Percentiles rank a stretch among this genome's conserved stretches.
Conservation (phyloP, 2,113 vertebrate genomes). For the Xiphias gladius region DNA sequence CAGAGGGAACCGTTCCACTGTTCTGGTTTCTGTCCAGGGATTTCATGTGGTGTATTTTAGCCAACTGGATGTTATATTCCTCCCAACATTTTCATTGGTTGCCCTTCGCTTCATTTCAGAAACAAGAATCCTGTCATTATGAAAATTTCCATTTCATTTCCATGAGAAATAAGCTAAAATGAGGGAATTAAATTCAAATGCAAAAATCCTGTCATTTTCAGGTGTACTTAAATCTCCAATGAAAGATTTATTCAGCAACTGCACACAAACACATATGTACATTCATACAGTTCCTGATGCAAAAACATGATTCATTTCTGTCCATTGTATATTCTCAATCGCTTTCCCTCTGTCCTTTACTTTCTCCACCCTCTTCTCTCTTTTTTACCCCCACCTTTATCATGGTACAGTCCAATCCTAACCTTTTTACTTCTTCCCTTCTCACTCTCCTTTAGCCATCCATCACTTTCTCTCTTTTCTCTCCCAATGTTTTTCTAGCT, state of each 20-base stretch:
- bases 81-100: not conserved
- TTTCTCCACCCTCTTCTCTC: not conserved
- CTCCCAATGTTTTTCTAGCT: conserved; percentile 10
- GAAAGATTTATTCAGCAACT: not conserved
- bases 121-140: not conserved
- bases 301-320: no score
- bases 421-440: conserved; percentile 59
- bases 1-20: not conserved
- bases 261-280: not conserved
- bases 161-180: not conserved
- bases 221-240: no score
- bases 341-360: not conserved
- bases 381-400: conserved; percentile 7
- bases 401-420: conserved; percentile 42
- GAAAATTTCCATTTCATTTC: not conserved
- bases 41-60: not conserved
- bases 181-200: not conserved
- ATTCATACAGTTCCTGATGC: not conserved
- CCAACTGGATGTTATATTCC: not conserved
- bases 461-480: conserved; percentile 44
- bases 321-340: not conserved
- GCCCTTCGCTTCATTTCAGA: no score
- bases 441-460: conserved; percentile 44
- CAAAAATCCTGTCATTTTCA: not conserved
- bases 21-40: not conserved